Percentiles rank a stretch among this genome's conserved stretches.
phyloP scores from a whole-genome alignment of 2,113 vertebrate species.

The Aspidoscelis tigris region DNA sequence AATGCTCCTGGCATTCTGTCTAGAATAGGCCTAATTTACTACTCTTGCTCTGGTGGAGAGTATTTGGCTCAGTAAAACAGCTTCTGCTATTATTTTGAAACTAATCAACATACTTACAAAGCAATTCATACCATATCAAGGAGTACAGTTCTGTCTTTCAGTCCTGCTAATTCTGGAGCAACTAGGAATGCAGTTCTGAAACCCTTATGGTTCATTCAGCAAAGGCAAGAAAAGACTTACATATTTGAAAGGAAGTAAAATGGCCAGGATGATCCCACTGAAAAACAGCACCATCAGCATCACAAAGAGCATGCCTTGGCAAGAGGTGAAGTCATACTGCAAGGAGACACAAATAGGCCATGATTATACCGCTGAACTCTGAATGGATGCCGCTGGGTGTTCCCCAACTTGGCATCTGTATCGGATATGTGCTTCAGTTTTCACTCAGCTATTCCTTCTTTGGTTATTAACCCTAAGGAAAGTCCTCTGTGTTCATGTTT shows the following conservation, averaged over 20 bases:
- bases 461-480: no score
- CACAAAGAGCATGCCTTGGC: conserved; percentile 84
- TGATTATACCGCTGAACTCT: accelerated
- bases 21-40: no score
- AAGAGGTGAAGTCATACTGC: conserved; percentile 92
- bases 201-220: background rate
- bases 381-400: background rate
- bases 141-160: no score
- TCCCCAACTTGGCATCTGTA: background rate
- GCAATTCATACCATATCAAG: background rate
- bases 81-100: background rate
- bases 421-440: no score
- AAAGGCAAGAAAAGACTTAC: conserved; percentile 75
- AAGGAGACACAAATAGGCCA: background rate
- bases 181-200: no score
- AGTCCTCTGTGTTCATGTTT: no score
- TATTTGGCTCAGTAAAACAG: background rate
- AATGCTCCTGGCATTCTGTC: no score
- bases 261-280: conserved; percentile 83
- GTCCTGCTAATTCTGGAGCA: background rate
- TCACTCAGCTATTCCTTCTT: no score
- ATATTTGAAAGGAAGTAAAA: conserved; percentile 86
- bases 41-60: no score
- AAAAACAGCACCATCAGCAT: conserved; percentile 87
- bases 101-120: no score